Evolutionary conservation across 2,797 vertebrate species (phyloP), one percentile per base, ranked within the genome.

Genomic region (Gambelia wislizenii): DNA sequence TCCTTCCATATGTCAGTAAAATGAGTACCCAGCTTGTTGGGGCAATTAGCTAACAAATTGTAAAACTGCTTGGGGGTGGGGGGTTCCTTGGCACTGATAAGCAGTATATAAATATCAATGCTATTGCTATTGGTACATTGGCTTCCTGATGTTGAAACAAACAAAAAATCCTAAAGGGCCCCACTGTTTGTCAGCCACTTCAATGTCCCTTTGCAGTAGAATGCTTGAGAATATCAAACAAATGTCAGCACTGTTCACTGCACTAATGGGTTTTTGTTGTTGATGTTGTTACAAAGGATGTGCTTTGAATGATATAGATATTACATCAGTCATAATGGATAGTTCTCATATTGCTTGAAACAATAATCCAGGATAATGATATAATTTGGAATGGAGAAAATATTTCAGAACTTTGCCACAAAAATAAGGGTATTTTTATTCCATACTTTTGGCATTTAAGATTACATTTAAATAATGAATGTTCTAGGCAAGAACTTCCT

Each of bases 181-280:
- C 52, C 22, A 9, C 83, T 86, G 22, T 74, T 95, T 90, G 75
- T 61, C 67, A 91, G 22, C 5, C 56, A 12, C 75, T 47, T 78
- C 42, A 80, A 54, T 89, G 47, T 49, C 69, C 87, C 36, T 20
- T 69, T 75, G 88, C 91, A 89, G 20, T 72, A 86, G 49, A 56
- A 91, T 87, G 44, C 30, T 77, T 84, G 69, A 86, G 72, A 54
- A 88, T 84, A 56, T 93, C 88, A 87, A 89, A 95, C 18, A n/a
- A 87, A 13, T 72, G 44, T 12, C 30, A 47, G 9, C 64, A 47
- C 30, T 74, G 39, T 47, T 90, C 20, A 25, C 13, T 78, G 25
- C 27, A 27, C 0, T 0, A n/a, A n/a, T 22, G 20, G 33, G 0
- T 64, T 12, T 85, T 1, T 59, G 18, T 59, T 59, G 56, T 22